Percentiles rank a stretch among this genome's conserved stretches.
These are phyloP conservation scores for Pollenia griseotomentosa DNA, from an alignment of 2,888 invertebrate species.

Conservation along the genomic window DNA sequence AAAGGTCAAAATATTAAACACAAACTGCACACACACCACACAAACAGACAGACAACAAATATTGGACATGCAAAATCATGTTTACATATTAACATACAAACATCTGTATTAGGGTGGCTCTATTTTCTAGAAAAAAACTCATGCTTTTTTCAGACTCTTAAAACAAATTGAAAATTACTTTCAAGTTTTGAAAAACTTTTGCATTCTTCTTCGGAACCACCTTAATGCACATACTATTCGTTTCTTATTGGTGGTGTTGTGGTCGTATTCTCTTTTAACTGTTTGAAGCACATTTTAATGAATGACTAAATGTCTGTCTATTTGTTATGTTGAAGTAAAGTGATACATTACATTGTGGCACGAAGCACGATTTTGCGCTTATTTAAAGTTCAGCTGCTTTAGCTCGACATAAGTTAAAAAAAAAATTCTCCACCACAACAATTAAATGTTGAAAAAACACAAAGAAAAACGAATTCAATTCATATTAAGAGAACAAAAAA, in stretches of 20 bases:
- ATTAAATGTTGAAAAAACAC: conserved; percentile 13
- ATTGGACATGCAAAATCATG: conserved; percentile 38
- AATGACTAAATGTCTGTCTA: conserved; percentile 66
- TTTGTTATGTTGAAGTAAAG: conserved; percentile 68
- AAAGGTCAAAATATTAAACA: conserved; percentile 71
- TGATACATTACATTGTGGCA: conserved; percentile 72
- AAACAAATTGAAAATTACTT: too few relatives aligned
- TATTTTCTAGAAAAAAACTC: too few relatives aligned
- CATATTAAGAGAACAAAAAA: not conserved
- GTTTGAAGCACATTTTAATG: conserved; percentile 54
- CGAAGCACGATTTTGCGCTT: conserved; percentile 74
- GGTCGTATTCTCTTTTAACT: conserved; percentile 12
- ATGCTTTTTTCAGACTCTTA: too few relatives aligned
- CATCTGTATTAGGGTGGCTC: too few relatives aligned
- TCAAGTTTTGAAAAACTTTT: too few relatives aligned
- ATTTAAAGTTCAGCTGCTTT: conserved; percentile 73
- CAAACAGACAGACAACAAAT: conserved; percentile 28
- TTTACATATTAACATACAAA: too few relatives aligned
- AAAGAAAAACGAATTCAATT: conserved; percentile 9
- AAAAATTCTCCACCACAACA: conserved; percentile 42
- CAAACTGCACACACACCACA: conserved; percentile 43
- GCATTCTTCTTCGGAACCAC: too few relatives aligned
- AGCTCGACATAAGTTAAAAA: conserved; percentile 26
- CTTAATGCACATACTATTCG: not conserved
- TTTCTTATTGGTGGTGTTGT: conserved; percentile 13